Percentiles rank a stretch among this genome's conserved stretches.
These are phyloP conservation scores for Rhopalosiphum nymphaeae DNA, from an alignment of 2,888 invertebrate species.

Conservation along the genomic window DNA sequence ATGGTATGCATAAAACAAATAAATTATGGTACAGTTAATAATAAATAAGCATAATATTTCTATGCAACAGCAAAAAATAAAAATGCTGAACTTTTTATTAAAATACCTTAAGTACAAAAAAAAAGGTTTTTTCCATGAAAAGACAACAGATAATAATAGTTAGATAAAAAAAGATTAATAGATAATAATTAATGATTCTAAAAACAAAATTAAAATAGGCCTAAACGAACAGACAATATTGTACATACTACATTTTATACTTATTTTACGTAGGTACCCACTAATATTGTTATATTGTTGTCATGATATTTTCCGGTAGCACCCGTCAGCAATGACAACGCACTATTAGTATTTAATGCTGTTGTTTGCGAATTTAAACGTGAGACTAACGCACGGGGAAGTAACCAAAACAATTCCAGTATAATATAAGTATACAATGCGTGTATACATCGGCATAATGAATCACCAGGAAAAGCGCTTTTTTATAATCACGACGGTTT, in stretches of 20 bases:
- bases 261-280: neutral
- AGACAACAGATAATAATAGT: neutral
- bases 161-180: neutral
- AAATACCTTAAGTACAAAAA: neutral
- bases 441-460: neutral
- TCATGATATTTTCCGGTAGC: neutral
- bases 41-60: neutral
- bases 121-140: neutral
- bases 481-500: conserved; percentile 9
- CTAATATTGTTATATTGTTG: neutral
- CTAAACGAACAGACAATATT: neutral
- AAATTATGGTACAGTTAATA: neutral
- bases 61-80: neutral
- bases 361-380: neutral
- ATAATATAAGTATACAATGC: neutral
- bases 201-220: neutral
- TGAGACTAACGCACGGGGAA: neutral
- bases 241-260: neutral
- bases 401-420: neutral
- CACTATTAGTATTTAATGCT: neutral
- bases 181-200: neutral
- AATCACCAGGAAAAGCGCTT: neutral
- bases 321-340: neutral
- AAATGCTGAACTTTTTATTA: neutral
- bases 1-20: neutral